Conservation (phyloP, 2,797 vertebrate species). For the Avahi laniger region DNA sequence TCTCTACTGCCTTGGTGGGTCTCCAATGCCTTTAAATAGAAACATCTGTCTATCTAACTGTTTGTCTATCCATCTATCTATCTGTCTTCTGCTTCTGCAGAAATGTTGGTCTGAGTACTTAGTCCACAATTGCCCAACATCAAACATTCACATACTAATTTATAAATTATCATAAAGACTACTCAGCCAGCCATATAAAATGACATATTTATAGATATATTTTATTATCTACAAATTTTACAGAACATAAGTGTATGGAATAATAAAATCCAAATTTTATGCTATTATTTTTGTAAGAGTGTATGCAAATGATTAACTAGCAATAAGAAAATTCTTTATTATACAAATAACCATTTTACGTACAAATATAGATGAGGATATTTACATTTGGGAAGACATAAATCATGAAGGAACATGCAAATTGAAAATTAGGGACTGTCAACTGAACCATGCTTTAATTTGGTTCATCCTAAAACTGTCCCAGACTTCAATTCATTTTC, state of each 20-base stretch:
- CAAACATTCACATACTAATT: not conserved
- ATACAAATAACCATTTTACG: constrained; percentile 31
- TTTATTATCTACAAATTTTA: not conserved
- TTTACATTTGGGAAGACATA: constrained; percentile 45
- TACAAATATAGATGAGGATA: constrained; percentile 26
- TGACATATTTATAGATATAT: not conserved
- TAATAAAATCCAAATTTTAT: not conserved
- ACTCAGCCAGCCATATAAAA: not conserved
- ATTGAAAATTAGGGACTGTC: constrained; percentile 60
- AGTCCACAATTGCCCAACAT: not conserved
- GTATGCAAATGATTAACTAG: not conserved
- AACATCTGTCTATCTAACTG: not conserved
- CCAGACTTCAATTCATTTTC: constrained; percentile 54
- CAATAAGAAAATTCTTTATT: not conserved
- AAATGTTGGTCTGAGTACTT: not conserved
- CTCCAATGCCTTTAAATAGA: not conserved
- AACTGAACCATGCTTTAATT: constrained; percentile 39
- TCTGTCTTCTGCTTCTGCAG: not conserved
- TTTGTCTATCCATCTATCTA: too few relatives aligned
- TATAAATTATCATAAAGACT: not conserved
- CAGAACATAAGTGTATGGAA: not conserved
- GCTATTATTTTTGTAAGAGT: not conserved
- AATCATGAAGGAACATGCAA: constrained; percentile 58
- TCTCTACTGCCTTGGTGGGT: not conserved
- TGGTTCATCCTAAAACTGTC: constrained; percentile 34